Evolutionary conservation across 2,113 vertebrate genomes (phyloP).

Genomic region (Xiphorhynchus elegans): DNA sequence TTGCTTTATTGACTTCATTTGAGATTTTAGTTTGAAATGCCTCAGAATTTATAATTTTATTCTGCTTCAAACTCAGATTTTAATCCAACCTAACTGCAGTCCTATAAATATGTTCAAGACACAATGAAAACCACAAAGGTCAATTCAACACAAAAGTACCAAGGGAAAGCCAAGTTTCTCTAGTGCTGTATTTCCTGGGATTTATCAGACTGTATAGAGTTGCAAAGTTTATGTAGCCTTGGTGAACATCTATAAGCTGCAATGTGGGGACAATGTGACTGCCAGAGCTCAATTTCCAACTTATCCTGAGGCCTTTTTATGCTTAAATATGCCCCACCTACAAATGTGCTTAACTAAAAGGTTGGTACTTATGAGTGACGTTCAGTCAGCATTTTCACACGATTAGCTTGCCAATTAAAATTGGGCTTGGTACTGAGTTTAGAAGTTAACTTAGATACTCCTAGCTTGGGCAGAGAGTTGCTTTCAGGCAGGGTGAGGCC

Average conservation of each 20-base stretch:
- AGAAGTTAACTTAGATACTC: slow-evolving; percentile 69
- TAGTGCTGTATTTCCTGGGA: neutral
- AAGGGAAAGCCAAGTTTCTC: neutral
- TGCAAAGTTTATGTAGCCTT: neutral
- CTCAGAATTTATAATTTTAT: neutral
- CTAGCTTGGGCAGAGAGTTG: slow-evolving; percentile 68
- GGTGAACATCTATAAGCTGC: neutral
- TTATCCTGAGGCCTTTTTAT: neutral
- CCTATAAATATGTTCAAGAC: neutral
- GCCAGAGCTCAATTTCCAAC: slow-evolving; percentile 42
- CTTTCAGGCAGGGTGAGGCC: slow-evolving; percentile 71
- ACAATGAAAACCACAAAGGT: neutral
- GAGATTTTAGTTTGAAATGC: neutral
- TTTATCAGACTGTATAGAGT: neutral
- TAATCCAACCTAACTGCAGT: neutral
- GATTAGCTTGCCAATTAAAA: slow-evolving; percentile 68
- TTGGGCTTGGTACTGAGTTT: slow-evolving; percentile 63
- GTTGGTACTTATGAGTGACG: slow-evolving; percentile 5
- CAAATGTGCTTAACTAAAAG: slow-evolving; percentile 44
- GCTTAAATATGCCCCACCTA: slow-evolving; percentile 27
- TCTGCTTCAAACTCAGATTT: neutral
- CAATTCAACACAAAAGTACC: neutral
- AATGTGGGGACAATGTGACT: slow-evolving; percentile 22
- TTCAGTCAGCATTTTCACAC: slow-evolving; percentile 73
- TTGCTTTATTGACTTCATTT: neutral